These are phyloP conservation scores for Seriola quinqueradiata DNA, from an alignment of 2,113 vertebrate species.

Conservation along the genomic window DNA sequence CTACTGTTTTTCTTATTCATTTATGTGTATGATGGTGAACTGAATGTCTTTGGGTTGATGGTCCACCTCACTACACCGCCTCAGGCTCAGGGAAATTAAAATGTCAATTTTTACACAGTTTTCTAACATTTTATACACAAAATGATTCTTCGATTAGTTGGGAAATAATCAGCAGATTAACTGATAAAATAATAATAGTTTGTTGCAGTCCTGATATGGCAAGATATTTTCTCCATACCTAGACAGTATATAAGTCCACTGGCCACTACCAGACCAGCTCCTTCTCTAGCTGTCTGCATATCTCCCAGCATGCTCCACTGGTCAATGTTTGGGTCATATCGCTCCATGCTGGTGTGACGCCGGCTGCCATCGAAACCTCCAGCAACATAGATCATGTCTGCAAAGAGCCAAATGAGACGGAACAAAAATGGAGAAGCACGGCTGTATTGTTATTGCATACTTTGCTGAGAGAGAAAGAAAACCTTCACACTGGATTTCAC, in stretches of 20 bases:
- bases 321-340: slow-evolving; percentile 98
- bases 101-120: too few species aligned
- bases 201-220: not conserved
- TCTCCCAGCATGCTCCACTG: slow-evolving; percentile 99
- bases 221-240: slow-evolving; percentile 78
- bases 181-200: not conserved
- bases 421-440: not conserved
- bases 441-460: fast-evolving
- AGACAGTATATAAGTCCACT: slow-evolving; percentile 97
- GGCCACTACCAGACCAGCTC: slow-evolving; percentile 96
- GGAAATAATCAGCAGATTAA: not conserved
- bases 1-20: too few species aligned
- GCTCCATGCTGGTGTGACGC: slow-evolving; percentile 98
- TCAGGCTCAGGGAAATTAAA: too few species aligned
- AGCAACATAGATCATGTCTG: slow-evolving; percentile 99
- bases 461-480: too few species aligned
- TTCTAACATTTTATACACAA: not conserved
- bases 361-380: slow-evolving; percentile 97
- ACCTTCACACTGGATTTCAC: not conserved
- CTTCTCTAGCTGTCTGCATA: slow-evolving; percentile 98
- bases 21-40: too few species aligned
- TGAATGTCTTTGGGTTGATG: too few species aligned
- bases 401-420: not conserved
- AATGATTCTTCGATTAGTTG: too few species aligned
- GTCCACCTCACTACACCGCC: too few species aligned